Evolutionary conservation across 2,113 vertebrate species (phyloP), one percentile per base, ranked within the genome.

Genomic region (Carlito syrichta): DNA sequence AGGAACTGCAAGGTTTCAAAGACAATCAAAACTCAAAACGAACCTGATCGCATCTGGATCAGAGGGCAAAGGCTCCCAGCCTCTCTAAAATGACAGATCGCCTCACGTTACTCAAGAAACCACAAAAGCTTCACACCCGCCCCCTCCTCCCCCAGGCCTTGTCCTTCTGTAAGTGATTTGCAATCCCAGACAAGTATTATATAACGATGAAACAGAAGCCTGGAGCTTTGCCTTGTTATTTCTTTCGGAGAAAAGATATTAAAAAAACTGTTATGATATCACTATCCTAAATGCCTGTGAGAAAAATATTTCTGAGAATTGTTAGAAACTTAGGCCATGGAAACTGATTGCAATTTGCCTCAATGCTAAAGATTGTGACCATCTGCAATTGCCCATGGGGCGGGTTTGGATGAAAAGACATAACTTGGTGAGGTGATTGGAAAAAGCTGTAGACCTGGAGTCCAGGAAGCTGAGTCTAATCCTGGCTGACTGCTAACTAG

Each of bases 121-220:
- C 96, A 95, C 94, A 96, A 78, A 97, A 96, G 86, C 93, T 91
- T 96, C 89, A 84, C 95, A 96, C 94, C 95, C 91, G 94, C 93
- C 93, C 63, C 81, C 91, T 93, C 98, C 87, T 97, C 96, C 95
- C 89, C 93, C 89, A 76, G 89, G 93, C 76, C 92, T 90, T 96
- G 96, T 95, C 96, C 96, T 97, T 96, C 96, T 93, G 94, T 83
- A 82, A 97, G 91, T 97, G 96, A 97, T 96, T 97, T 97, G 96
- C 93, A 93, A 96, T 97, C 88, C 78, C 89, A 97, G 96, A 96
- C 97, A 91, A 96, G 85, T 60, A 93, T 98, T 97, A 98, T 83
- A 81, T 98, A 98, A 97, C 1, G 68, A 89, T 94, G 96, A 96
- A 87, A 74, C 94, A 95, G 91, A 96, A 89, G 85, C 76, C 86